These are phyloP conservation scores for Listronotus bonariensis DNA, from an alignment of 1,140 invertebrate species.

Conservation along the genomic window DNA sequence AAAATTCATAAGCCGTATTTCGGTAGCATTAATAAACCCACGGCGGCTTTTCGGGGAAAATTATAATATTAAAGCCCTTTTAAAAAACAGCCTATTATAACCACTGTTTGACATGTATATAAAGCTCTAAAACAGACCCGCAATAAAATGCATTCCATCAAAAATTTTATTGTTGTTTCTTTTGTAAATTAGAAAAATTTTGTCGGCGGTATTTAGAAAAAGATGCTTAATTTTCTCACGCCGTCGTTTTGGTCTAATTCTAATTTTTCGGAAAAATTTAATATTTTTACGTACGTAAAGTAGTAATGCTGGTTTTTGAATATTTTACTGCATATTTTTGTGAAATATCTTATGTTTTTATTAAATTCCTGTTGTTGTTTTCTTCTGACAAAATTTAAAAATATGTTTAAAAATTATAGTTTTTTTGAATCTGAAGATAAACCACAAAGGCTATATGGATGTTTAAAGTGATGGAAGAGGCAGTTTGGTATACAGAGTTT, in stretches of 20 bases:
- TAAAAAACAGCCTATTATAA: slow-evolving; percentile 12
- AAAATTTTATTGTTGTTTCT: slow-evolving; percentile 8
- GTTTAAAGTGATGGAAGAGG: too few species aligned
- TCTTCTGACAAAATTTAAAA: too few species aligned
- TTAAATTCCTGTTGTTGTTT: too few species aligned
- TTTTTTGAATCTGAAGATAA: too few species aligned
- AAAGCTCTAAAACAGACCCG: background rate
- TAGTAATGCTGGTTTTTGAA: too few species aligned
- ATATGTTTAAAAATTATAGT: too few species aligned
- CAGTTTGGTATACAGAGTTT: too few species aligned
- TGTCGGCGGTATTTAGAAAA: slow-evolving; percentile 5
- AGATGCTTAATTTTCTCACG: slow-evolving; percentile 2
- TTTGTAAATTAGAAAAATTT: slow-evolving; percentile 16
- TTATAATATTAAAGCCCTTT: slow-evolving; percentile 20
- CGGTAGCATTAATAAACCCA: slow-evolving; percentile 2
- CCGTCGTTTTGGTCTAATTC: background rate
- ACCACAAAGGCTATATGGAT: too few species aligned
- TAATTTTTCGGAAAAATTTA: background rate
- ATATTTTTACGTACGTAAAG: too few species aligned
- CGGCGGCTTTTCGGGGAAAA: slow-evolving; percentile 16
- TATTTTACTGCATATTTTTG: too few species aligned
- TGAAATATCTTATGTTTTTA: too few species aligned
- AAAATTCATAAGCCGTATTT: slow-evolving; percentile 15
- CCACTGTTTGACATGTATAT: too few species aligned
- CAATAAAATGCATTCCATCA: slow-evolving; percentile 9